Evolutionary conservation across 64 coral and sea anemone genomes (phyloP).

Genomic region (Actinia tenebrosa): DNA sequence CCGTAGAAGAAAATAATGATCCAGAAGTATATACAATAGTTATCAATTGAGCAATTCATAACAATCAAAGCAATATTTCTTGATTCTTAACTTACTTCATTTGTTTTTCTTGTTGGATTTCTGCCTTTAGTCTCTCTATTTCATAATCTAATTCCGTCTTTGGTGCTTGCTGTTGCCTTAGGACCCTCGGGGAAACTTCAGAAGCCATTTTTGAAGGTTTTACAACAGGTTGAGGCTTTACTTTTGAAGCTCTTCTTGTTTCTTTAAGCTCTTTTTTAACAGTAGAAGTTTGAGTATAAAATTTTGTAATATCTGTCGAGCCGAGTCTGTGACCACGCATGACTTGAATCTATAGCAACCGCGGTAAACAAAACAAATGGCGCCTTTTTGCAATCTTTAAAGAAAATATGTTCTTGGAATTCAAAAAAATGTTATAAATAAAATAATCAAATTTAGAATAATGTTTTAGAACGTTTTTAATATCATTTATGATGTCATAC

Average conservation of each 20-base stretch:
- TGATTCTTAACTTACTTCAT: conserved; percentile 76
- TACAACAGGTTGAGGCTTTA: neutral
- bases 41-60: neutral
- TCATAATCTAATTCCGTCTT: conserved; percentile 92
- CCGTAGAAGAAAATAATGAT: neutral
- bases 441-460: neutral
- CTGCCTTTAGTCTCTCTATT: conserved; percentile 85
- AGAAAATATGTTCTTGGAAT: neutral
- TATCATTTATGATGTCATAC: conserved; percentile 14
- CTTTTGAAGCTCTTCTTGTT: neutral
- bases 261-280: neutral
- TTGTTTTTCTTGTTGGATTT: conserved; percentile 96
- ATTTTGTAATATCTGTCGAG: conserved; percentile 4
- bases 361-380: conserved; percentile 12
- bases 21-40: neutral
- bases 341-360: conserved; percentile 25
- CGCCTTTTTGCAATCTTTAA: neutral
- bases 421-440: neutral
- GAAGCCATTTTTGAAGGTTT: neutral
- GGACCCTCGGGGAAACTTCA: conserved; percentile 3
- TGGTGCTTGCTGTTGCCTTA: conserved; percentile 51
- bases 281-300: neutral
- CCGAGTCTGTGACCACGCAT: conserved; percentile 7
- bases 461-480: neutral
- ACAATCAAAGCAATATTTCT: neutral